Base-by-base conservation (phyloP, 2,797 vertebrate species). In the Protonibea diacanthus region DNA sequence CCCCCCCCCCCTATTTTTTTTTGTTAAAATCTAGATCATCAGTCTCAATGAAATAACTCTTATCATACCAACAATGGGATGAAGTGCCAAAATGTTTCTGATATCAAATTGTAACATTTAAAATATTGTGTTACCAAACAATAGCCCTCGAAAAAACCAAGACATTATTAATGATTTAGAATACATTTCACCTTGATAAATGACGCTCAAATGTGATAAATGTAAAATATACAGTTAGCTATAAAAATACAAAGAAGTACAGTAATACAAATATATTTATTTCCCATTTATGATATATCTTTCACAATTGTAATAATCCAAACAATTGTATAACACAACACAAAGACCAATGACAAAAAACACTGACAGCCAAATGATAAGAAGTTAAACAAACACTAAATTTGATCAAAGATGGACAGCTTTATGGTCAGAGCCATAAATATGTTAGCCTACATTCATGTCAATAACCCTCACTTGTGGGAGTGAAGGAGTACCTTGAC, bases 241-340 rank as follows among this genome's bases (percentile, higher is more conserved):
- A 96, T 94, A 96, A 96, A 96, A 96, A 96, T 96, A 96, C 95
- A 96, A 96, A 95, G 94, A 94, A 95, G 93, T 94, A 95, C 94
- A 95, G 92, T 94, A 88, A 94, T 96, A 96, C 93, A 96, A 96
- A 96, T 96, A 95, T 95, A 96, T 96, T 96, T 96, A 96, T 96
- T 96, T 94, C 81, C 95, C 95, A 95, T 95, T 91, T 91, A 94
- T 94, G 91, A 91, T 95, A 94, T 94, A 95, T 90, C 92, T 94
- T 92, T 94, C 93, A 96, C 95, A 95, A 95, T 83, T 90, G 91
- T 88, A 93, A 93, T 94, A 93, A 93, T 94, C 88, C 88, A 93
- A 94, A 93, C 92, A 90, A 91, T 94, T 93, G 86, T 87, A 38
- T 38, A 92, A 94, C 92, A 96, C 96, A 95, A 94, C 92, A 96